These are phyloP conservation scores for Amazona guildingii DNA, from an alignment of 2,113 vertebrate species.

Conservation along the genomic window DNA sequence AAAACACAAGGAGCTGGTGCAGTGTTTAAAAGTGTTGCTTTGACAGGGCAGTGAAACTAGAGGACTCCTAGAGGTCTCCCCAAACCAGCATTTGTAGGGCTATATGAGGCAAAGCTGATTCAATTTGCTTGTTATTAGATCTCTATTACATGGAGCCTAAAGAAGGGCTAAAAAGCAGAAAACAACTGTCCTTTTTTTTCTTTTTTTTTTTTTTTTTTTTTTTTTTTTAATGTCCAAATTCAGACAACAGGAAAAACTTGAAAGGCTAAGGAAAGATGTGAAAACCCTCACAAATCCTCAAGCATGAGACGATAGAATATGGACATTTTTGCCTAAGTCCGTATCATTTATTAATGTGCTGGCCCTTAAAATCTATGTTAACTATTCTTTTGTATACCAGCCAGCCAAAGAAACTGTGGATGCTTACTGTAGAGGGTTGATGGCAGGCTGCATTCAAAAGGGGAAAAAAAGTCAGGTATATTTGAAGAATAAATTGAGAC, in stretches of 20 bases:
- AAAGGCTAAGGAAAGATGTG: not conserved
- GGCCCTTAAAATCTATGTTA: not conserved
- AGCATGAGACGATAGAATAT: not conserved
- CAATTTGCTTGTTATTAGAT: not conserved
- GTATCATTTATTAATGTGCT: not conserved
- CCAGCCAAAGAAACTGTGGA: not conserved
- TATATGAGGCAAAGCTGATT: not conserved
- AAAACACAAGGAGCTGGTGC: not conserved
- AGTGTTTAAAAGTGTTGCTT: not conserved
- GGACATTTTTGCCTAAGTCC: not conserved
- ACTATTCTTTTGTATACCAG: not conserved
- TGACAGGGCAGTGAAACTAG: not conserved
- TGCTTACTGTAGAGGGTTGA: not conserved
- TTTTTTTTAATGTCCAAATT: not conserved
- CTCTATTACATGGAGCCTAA: not conserved
- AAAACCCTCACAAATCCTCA: not conserved
- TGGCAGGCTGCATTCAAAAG: not conserved
- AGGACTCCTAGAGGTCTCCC: not conserved
- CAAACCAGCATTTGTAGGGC: not conserved
- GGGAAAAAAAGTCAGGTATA: not conserved
- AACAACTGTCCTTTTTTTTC: not conserved
- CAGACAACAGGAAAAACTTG: not conserved
- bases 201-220: not conserved
- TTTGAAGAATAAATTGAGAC: not conserved
- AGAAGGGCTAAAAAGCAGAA: not conserved